phyloP scores from a whole-genome alignment of 2,888 invertebrate genomes.

The Drosophila incognita region DNA sequence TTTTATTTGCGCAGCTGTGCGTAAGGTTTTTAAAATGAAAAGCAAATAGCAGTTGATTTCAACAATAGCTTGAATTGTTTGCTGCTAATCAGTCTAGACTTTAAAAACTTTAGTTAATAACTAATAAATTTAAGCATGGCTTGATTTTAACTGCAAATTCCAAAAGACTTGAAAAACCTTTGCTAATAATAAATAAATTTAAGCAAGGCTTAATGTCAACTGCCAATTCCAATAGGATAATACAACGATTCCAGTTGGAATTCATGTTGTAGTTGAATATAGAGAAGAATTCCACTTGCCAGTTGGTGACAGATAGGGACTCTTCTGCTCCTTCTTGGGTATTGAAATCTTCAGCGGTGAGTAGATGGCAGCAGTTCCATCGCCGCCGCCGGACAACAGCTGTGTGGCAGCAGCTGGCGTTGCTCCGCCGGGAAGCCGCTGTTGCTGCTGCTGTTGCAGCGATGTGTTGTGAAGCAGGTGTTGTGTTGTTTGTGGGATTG shows the following conservation, averaged over 20 bases:
- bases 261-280: not conserved
- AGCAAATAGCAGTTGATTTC: not conserved
- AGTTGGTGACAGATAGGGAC: slow-evolving; percentile 96
- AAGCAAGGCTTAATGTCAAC: not conserved
- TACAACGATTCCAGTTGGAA: not conserved
- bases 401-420: slow-evolving; percentile 64
- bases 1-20: slow-evolving; percentile 27
- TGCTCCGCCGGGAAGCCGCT: slow-evolving; percentile 45
- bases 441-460: slow-evolving; percentile 55
- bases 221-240: not conserved
- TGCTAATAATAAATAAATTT: not conserved
- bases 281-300: slow-evolving; percentile 85
- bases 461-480: slow-evolving; percentile 75
- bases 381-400: slow-evolving; percentile 61
- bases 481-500: slow-evolving; percentile 62
- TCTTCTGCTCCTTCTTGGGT: slow-evolving; percentile 87
- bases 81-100: not conserved
- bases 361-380: slow-evolving; percentile 84
- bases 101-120: not conserved
- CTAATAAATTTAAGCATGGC: not conserved
- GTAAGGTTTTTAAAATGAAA: not conserved
- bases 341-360: slow-evolving; percentile 85
- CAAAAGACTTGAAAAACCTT: not conserved
- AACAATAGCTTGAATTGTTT: not conserved
- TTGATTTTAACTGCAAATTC: not conserved